Evolutionary conservation across 2,113 vertebrate genomes (phyloP).

Genomic region (Strigops habroptila): DNA sequence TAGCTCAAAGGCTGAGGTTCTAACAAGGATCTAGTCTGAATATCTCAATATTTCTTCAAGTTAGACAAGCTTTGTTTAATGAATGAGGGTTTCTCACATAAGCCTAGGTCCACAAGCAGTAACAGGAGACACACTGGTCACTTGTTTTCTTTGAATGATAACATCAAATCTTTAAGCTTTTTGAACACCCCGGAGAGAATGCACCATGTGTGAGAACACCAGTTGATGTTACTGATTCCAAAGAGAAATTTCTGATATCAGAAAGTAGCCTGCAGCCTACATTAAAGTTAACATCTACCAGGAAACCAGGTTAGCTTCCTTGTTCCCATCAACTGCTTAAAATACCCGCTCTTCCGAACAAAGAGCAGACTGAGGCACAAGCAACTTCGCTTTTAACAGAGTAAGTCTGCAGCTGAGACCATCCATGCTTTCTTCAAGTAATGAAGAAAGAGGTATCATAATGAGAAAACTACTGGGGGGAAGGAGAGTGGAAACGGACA

Average conservation of each 20-base stretch:
- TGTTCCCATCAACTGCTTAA: not conserved
- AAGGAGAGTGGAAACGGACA: fast-evolving
- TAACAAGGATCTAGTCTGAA: not conserved
- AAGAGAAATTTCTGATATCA: not conserved
- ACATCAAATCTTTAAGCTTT: not conserved
- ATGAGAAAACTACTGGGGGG: not conserved
- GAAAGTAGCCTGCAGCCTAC: not conserved
- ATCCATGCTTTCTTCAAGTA: not conserved
- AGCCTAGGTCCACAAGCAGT: not conserved
- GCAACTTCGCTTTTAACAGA: not conserved
- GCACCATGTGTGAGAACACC: not conserved
- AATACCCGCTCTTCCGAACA: not conserved
- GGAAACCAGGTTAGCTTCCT: not conserved
- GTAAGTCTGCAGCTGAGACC: not conserved
- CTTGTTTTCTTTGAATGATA: not conserved
- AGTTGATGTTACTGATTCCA: not conserved
- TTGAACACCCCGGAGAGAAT: not conserved
- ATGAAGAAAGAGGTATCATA: not conserved
- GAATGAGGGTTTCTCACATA: not conserved
- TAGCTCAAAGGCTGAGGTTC: not conserved
- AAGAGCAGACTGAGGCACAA: not conserved
- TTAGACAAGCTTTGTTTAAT: not conserved
- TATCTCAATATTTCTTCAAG: not conserved
- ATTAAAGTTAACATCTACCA: not conserved
- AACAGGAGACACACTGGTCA: not conserved